Base-by-base conservation (phyloP, 2,113 vertebrate genomes). In the Orientallactaga bullata region DNA sequence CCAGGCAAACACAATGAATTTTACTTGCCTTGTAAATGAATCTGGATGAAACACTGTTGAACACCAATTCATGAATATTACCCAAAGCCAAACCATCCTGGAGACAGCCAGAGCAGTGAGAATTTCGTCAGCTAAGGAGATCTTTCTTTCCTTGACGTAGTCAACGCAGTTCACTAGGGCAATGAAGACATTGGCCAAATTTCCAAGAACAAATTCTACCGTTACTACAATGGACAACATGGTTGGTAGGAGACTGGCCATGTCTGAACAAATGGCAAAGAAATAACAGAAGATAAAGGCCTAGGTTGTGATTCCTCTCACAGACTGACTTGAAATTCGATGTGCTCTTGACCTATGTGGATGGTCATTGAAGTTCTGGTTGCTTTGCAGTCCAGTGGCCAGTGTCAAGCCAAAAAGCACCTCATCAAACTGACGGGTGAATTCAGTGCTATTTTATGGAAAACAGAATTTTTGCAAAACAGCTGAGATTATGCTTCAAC, bases 71-170 rank as follows among this genome's bases (percentile, higher is more conserved):
- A 23, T 35, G 30, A 83, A 47, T 35, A 81, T 58, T 76, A 68
- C 16, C 51, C 39, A 68, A 21, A 85, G 60, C 42, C 85, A 66
- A 30, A 21, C 42, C 42, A 85, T 28, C 78, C 86, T 89, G 60
- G 90, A 93, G 58, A 74, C 24, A 3, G 42, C 47, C 66, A 95
- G 68, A 47, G 18, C 47, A 35, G 58, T 72, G 28, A 85, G 77
- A 51, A 92, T 79, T 9, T n/a, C 2, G 7, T 79, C 80, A 63
- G 5, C 15, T 3, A 11, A 58, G 10, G 30, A 84, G 26, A 73
- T 7, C 20, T 81, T 87, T 32, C 23, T 51, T 37, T 35, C 35
- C 61, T 82, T 81, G 28, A 24, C 2, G 21, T 26, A 66, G 30
- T 23, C 28, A 66, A 32, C 35, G 20, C 13, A 60, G 37, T 66